A percentile compares a stretch with the other conserved stretches of the same genome.
Evolutionary conservation across 1,140 invertebrate genomes (phyloP).

Genomic region (Orchestia grillus): DNA sequence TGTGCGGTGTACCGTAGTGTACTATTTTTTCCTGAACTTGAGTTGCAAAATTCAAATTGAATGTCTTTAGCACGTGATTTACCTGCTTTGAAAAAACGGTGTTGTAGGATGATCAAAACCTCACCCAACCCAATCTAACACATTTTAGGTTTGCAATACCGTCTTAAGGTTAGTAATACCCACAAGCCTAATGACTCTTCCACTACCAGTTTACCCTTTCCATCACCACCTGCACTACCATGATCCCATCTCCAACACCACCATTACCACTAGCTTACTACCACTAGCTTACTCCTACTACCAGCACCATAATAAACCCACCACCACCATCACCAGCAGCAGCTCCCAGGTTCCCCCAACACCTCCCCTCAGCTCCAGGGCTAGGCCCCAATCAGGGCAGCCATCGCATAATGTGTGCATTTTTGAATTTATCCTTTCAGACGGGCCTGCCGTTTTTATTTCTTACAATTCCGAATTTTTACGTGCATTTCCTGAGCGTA

Average conservation of each 20-base stretch:
- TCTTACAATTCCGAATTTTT: neutral
- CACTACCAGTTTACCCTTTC: neutral
- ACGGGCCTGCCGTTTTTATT: neutral
- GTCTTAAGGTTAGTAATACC: too few species aligned
- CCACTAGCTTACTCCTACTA: too few species aligned
- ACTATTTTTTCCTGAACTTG: too few species aligned
- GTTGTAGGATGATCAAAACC: too few species aligned
- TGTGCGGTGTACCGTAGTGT: too few species aligned
- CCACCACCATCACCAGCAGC: neutral
- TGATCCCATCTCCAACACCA: neutral
- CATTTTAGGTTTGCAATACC: too few species aligned
- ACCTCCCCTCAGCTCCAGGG: neutral
- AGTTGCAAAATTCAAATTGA: too few species aligned
- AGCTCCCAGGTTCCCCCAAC: neutral
- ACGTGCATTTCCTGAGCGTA: neutral
- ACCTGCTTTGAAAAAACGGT: too few species aligned
- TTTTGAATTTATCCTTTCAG: neutral
- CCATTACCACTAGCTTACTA: neutral
- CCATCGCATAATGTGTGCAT: neutral
- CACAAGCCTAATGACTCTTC: neutral
- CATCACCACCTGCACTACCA: neutral
- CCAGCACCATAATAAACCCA: neutral
- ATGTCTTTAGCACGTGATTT: too few species aligned
- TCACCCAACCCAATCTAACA: too few species aligned
- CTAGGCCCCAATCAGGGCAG: neutral